These are phyloP conservation scores for Chrysocyon brachyurus DNA, from an alignment of 2,797 vertebrate species.

Conservation along the genomic window DNA sequence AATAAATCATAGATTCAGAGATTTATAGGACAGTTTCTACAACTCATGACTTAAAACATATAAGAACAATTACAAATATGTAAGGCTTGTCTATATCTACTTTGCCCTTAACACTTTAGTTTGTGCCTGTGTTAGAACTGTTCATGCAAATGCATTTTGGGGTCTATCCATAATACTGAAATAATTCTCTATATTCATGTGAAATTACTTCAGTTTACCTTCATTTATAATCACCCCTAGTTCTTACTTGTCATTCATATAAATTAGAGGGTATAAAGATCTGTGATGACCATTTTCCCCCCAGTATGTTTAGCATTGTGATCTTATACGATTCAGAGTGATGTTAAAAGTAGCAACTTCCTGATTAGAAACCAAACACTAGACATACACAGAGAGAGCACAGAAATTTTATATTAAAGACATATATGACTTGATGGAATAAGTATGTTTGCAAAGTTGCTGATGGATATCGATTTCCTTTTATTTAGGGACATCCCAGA, in stretches of 20 bases:
- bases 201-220: not conserved
- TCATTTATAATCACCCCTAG: not conserved
- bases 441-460: not conserved
- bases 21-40: not conserved
- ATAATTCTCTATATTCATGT: not conserved
- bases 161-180: not conserved
- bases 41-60: not conserved
- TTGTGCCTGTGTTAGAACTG: not conserved
- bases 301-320: not conserved
- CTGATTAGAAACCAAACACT: not conserved
- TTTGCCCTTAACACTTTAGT: not conserved
- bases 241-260: not conserved
- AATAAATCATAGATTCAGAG: not conserved
- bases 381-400: not conserved
- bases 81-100: not conserved
- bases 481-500: conserved; percentile 3
- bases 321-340: not conserved
- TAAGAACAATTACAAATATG: not conserved
- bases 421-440: not conserved
- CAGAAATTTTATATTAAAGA: not conserved
- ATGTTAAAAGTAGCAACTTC: not conserved
- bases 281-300: not conserved
- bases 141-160: not conserved
- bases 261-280: not conserved
- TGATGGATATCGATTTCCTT: not conserved